Percentiles rank a stretch among this genome's conserved stretches.
phyloP scores from a whole-genome alignment of 2,797 vertebrate genomes.

The Anguilla anguilla region DNA sequence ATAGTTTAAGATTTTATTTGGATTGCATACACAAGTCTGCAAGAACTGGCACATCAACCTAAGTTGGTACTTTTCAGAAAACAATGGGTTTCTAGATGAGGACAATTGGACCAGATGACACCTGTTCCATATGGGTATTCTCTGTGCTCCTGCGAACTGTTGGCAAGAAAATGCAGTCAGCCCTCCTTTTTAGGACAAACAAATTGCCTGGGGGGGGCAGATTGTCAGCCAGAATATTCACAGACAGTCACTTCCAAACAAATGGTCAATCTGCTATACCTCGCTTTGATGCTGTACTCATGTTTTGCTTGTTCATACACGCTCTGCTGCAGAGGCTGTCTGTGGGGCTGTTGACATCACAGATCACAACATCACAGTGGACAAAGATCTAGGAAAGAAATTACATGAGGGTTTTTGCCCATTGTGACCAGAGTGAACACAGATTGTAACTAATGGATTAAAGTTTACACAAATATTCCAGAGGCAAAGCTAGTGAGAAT shows the following conservation, averaged over 20 bases:
- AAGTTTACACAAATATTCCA: neutral
- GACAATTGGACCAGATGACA: conserved; percentile 66
- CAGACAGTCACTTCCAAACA: neutral
- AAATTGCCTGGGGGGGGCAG: no score
- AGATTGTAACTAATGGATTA: no score
- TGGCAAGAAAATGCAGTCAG: neutral
- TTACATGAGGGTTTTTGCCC: neutral
- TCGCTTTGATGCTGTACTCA: conserved; percentile 39
- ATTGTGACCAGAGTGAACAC: neutral
- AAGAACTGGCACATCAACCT: neutral
- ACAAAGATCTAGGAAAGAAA: conserved; percentile 68
- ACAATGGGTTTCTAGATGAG: conserved; percentile 13
- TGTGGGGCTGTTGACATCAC: conserved; percentile 59
- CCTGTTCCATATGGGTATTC: conserved; percentile 23
- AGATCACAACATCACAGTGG: conserved; percentile 76
- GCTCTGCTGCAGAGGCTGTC: conserved; percentile 57
- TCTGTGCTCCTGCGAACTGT: conserved; percentile 58
- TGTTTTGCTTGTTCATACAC: conserved; percentile 53
- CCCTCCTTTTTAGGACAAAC: neutral
- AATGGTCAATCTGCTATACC: neutral
- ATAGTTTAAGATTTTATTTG: conserved; percentile 40
- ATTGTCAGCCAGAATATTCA: neutral
- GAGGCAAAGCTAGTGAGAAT: neutral
- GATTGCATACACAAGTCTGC: neutral
- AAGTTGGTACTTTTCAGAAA: neutral